Percentiles rank a stretch among this genome's conserved stretches.
These are phyloP conservation scores for western clawed frog (Xenopus tropicalis) DNA, from an alignment of 2,113 vertebrate species.

Conservation along the genomic window DNA sequence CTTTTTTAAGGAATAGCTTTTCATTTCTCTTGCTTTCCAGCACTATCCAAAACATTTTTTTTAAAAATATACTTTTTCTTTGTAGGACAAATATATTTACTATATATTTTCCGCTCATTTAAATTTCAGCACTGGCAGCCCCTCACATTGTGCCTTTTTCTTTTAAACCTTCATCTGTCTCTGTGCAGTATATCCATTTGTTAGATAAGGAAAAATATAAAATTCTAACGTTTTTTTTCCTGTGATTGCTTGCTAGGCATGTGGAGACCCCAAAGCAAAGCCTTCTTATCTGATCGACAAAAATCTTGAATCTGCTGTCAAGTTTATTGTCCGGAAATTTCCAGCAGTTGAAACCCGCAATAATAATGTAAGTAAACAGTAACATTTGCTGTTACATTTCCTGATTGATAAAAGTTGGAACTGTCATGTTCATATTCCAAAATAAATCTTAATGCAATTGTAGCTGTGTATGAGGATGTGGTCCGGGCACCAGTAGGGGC, in stretches of 20 bases:
- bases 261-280: slow-evolving; percentile 96
- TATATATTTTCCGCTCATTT: slow-evolving; percentile 61
- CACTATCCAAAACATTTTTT: slow-evolving; percentile 54
- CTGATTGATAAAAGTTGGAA: neutral
- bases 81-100: slow-evolving; percentile 76
- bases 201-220: slow-evolving; percentile 50
- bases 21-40: slow-evolving; percentile 64
- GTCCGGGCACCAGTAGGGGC: too few relatives aligned
- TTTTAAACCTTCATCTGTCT: slow-evolving; percentile 49
- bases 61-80: slow-evolving; percentile 66
- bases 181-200: slow-evolving; percentile 62
- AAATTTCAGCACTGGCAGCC: slow-evolving; percentile 75
- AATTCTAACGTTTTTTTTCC: slow-evolving; percentile 51
- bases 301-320: slow-evolving; percentile 96
- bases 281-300: slow-evolving; percentile 97
- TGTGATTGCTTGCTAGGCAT: slow-evolving; percentile 72
- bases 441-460: neutral
- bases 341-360: slow-evolving; percentile 96
- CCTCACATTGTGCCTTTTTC: slow-evolving; percentile 71
- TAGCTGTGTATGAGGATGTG: too few relatives aligned
- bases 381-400: slow-evolving; percentile 1
- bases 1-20: slow-evolving; percentile 70
- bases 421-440: neutral
- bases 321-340: slow-evolving; percentile 97
- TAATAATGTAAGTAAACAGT: slow-evolving; percentile 86